Base-by-base conservation (phyloP, 2,888 invertebrate genomes). In the Therioaphis trifolii region DNA sequence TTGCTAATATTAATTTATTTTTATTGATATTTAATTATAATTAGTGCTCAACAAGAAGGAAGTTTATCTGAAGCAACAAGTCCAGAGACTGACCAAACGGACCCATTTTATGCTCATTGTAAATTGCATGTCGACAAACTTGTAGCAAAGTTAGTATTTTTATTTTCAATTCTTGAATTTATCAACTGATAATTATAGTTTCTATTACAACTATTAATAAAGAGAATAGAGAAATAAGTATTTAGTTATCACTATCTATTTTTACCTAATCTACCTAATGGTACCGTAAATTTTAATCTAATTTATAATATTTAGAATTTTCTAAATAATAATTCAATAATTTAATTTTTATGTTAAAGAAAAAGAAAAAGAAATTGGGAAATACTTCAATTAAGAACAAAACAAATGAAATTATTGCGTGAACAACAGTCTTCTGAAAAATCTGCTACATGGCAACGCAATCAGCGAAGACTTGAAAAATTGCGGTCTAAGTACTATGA, bases 71-170 rank as follows among this genome's bases (percentile, higher is more conserved):
- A 98, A 89, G 96, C 97, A 0, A 95, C 96, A 88, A 93, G 94
- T 0, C 96, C 95, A 87, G 96, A 96, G 88, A 94, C 93, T 0
- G 95, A 96, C 87, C 96, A 96, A 87, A 97, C 97, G 0, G 98
- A 98, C 90, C 98, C 98, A 0, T 99, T 97, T 89, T 98, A 96
- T 89, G 98, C 98, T 0, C 97, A 98, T 88, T 99, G 98, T 88
- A 95, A 95, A 88, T 91, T 97, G 71, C 98, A 99, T 89, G 97
- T 97, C 0, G 98, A 98, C 88, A 97, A 97, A 89, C 92, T 84
- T 75, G 78, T 85, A 27, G 84, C 84, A 27, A 85, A 84, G 85
- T 85, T 84, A 69, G 72, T 77, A 84, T 49, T 69, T 46, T 29
- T 5, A n/a, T 18, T 55, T 72, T 71, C 74, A 18, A n/a, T n/a